Percentiles rank a stretch among this genome's conserved stretches.
These are phyloP conservation scores for Setipinna tenuifilis DNA, from an alignment of 2,797 vertebrate genomes.

Conservation along the genomic window DNA sequence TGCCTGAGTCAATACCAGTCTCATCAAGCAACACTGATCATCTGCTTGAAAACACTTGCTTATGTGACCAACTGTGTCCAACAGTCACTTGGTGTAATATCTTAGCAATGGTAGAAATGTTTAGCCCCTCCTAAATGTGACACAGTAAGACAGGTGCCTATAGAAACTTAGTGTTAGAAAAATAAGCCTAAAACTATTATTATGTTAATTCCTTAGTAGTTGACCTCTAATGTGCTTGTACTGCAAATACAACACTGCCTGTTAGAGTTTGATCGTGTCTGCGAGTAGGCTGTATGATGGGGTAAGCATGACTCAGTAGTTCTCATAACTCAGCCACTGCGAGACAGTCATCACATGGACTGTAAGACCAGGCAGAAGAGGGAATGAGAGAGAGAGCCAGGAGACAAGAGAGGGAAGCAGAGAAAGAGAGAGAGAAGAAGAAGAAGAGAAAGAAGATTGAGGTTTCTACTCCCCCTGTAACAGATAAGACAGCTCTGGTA, in stretches of 20 bases:
- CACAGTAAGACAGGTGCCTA: background rate
- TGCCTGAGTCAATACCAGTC: background rate
- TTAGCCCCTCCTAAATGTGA: background rate
- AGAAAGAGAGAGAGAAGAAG: constrained; percentile 70
- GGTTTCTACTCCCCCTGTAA: constrained; percentile 89
- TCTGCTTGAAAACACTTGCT: background rate
- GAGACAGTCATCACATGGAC: background rate
- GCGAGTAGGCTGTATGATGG: background rate
- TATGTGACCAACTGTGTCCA: background rate
- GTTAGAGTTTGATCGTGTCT: background rate
- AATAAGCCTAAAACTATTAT: background rate
- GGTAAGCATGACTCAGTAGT: background rate
- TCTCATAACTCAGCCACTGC: background rate
- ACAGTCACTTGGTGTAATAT: background rate
- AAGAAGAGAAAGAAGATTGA: constrained; percentile 80
- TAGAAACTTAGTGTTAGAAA: background rate
- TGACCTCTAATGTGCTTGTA: background rate
- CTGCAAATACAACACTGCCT: background rate
- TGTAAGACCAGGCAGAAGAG: too few species aligned
- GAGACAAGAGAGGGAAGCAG: background rate
- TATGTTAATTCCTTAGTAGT: background rate
- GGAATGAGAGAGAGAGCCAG: background rate
- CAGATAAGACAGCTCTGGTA: constrained; percentile 98
- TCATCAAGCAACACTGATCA: background rate
- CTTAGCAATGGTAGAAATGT: background rate